phyloP scores from a whole-genome alignment of 2,888 invertebrate genomes.

The Dascillus cervinus region DNA sequence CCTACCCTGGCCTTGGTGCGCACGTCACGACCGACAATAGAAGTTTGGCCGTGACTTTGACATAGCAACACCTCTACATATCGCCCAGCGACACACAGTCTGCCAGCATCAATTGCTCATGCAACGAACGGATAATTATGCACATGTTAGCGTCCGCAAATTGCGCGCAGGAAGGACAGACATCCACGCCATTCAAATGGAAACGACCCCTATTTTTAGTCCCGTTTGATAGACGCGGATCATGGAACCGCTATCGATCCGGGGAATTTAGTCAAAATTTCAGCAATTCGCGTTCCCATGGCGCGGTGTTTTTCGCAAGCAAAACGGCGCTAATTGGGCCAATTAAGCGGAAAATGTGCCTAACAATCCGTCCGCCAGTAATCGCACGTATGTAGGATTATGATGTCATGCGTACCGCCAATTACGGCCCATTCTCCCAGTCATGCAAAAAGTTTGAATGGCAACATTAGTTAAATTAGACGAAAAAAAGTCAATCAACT shows the following conservation, averaged over 20 bases:
- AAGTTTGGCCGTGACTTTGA: constrained; percentile 29
- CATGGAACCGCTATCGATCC: too few species aligned
- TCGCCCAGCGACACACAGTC: constrained; percentile 28
- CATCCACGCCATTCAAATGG: too few species aligned
- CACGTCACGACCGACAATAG: constrained; percentile 26
- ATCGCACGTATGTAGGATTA: constrained; percentile 3
- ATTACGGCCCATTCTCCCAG: constrained; percentile 9
- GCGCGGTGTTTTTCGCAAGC: too few species aligned
- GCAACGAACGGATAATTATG: too few species aligned
- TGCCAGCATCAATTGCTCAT: constrained; percentile 6
- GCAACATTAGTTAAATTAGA: constrained; percentile 1
- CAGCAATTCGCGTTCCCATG: too few species aligned
- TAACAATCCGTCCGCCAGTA: not conserved
- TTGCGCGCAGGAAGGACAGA: too few species aligned
- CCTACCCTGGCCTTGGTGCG: constrained; percentile 24
- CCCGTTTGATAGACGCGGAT: too few species aligned
- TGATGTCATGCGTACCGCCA: constrained; percentile 5
- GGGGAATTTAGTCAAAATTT: too few species aligned
- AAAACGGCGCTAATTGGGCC: too few species aligned
- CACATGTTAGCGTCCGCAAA: too few species aligned
- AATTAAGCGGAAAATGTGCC: too few species aligned
- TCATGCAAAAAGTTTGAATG: constrained; percentile 11
- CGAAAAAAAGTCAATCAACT: not conserved
- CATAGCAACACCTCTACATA: constrained; percentile 13
- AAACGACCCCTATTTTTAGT: too few species aligned